Conservation (phyloP, 2,797 vertebrate genomes). For the Triplophysa bombifrons region DNA sequence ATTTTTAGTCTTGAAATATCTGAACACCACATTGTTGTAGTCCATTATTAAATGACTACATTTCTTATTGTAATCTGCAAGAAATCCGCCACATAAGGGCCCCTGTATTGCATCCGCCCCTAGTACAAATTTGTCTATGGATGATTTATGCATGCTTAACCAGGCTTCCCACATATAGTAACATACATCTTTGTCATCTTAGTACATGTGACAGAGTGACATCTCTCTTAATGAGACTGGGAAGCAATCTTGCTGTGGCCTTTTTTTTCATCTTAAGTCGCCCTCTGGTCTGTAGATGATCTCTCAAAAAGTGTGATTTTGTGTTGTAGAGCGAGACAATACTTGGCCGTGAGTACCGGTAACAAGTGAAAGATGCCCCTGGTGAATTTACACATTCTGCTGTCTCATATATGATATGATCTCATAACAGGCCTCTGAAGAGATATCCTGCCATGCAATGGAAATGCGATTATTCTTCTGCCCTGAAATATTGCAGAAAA, state of each 20-base stretch:
- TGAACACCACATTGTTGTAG: not conserved
- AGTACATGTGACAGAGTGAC: constrained; percentile 57
- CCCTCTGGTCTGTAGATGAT: constrained; percentile 27
- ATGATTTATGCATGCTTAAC: constrained; percentile 62
- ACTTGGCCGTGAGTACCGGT: not conserved
- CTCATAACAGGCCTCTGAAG: constrained; percentile 6
- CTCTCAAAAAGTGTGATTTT: not conserved
- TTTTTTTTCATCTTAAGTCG: constrained; percentile 56
- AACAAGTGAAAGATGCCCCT: constrained; percentile 4
- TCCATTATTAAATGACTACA: no score
- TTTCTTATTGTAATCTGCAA: not conserved
- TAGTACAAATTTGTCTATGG: not conserved
- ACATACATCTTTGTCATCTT: no score
- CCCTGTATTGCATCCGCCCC: no score
- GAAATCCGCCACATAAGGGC: not conserved
- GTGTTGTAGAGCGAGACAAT: not conserved
- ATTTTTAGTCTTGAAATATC: constrained; percentile 8
- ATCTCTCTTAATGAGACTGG: constrained; percentile 56
- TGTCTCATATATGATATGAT: constrained; percentile 22
- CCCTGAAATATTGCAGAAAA: constrained; percentile 14
- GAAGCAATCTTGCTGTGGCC: constrained; percentile 46
- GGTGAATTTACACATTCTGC: constrained; percentile 35
- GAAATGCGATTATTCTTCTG: constrained; percentile 1
- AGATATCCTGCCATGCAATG: not conserved
- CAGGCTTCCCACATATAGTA: constrained; percentile 16